These are phyloP conservation scores for Panurus biarmicus DNA, from an alignment of 2,113 vertebrate genomes.

Conservation along the genomic window DNA sequence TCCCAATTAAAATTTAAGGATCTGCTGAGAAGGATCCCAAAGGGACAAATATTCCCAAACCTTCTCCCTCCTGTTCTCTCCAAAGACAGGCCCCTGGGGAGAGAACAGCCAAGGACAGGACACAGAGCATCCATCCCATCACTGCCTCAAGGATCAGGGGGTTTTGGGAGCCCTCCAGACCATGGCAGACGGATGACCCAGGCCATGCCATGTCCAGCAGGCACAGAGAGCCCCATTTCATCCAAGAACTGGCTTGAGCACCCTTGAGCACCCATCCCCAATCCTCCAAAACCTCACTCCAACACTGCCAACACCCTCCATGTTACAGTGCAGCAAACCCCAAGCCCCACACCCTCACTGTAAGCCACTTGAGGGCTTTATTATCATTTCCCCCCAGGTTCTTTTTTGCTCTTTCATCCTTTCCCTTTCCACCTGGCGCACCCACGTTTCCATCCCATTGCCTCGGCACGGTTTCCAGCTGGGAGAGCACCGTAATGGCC, in stretches of 20 bases:
- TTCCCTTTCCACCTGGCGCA: not conserved
- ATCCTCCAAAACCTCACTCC: fast-evolving
- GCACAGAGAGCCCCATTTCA: not conserved
- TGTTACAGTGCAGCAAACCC: not conserved
- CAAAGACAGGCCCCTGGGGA: fast-evolving
- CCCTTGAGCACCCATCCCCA: not conserved
- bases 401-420: not conserved
- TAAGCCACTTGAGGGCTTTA: not conserved
- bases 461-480: not conserved
- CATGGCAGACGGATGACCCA: not conserved
- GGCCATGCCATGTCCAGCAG: fast-evolving
- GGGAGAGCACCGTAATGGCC: slow-evolving; percentile 39
- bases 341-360: not conserved
- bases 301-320: not conserved
- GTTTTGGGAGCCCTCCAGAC: not conserved
- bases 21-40: not conserved
- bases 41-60: not conserved
- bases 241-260: fast-evolving
- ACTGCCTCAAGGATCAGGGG: fast-evolving
- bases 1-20: not conserved
- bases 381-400: not conserved
- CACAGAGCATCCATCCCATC: not conserved
- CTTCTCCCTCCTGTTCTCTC: not conserved
- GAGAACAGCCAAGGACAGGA: not conserved
- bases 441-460: not conserved